A percentile compares a stretch with the other conserved stretches of the same genome.
Conservation (phyloP, 2,888 invertebrate genomes). For the Torymus tubicola region DNA sequence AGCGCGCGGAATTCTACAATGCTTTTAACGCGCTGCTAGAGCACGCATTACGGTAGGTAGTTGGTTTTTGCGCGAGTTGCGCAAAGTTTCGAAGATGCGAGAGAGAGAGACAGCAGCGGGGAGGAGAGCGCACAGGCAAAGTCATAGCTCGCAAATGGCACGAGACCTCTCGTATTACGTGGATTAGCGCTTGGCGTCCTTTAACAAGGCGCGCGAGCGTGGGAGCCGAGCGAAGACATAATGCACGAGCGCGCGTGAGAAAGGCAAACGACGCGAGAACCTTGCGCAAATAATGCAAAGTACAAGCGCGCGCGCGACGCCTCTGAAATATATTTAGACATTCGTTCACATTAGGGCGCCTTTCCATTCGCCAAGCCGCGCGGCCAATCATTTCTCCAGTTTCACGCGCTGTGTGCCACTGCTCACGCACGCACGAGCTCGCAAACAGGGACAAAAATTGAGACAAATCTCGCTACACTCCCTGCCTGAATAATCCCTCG, state of each 20-base stretch:
- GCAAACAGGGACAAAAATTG: slow-evolving; percentile 32
- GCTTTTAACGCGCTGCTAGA: slow-evolving; percentile 19
- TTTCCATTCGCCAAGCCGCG: background rate
- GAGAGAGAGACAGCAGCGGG: background rate
- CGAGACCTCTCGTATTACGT: slow-evolving; percentile 45
- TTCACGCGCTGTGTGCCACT: background rate
- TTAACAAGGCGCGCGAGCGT: slow-evolving; percentile 45
- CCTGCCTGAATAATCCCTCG: background rate
- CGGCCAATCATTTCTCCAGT: slow-evolving; percentile 34
- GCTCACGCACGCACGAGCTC: slow-evolving; percentile 15
- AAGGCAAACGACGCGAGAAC: slow-evolving; percentile 68
- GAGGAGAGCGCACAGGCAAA: background rate
- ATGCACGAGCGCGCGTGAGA: slow-evolving; percentile 66
- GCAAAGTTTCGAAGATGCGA: slow-evolving; percentile 55
- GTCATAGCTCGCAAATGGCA: slow-evolving; percentile 58
- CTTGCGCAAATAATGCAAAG: slow-evolving; percentile 74
- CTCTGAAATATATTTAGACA: slow-evolving; percentile 68
- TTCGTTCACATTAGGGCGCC: slow-evolving; percentile 73
- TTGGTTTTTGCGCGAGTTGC: slow-evolving; percentile 39
- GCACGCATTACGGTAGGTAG: slow-evolving; percentile 35
- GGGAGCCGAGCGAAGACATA: slow-evolving; percentile 61
- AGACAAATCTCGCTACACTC: slow-evolving; percentile 46
- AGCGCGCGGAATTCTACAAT: slow-evolving; percentile 11
- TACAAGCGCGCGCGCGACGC: slow-evolving; percentile 39
- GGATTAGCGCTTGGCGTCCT: slow-evolving; percentile 52